These are phyloP conservation scores for Catharus minimus DNA, from an alignment of 2,113 vertebrate species.

Conservation along the genomic window DNA sequence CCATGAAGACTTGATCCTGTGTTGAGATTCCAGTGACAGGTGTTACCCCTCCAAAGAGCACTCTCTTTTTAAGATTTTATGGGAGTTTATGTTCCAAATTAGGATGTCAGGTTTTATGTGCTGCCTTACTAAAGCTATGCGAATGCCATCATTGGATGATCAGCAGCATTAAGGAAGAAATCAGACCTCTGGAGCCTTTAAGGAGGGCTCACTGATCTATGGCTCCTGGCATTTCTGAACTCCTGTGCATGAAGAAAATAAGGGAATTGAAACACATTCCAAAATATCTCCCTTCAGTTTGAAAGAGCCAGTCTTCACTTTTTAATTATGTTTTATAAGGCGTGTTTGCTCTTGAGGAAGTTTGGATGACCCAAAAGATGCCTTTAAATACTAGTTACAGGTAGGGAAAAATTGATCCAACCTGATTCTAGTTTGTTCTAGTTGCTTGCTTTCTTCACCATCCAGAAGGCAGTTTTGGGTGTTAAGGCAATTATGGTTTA, in stretches of 20 bases:
- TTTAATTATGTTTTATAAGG: neutral
- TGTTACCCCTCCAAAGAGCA: rapidly evolving
- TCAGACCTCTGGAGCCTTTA: neutral
- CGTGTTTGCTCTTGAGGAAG: neutral
- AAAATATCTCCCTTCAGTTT: neutral
- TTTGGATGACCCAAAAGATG: neutral
- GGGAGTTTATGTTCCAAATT: neutral
- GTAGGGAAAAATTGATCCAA: neutral
- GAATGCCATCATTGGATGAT: neutral
- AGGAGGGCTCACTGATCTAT: neutral
- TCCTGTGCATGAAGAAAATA: neutral
- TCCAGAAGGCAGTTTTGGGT: neutral
- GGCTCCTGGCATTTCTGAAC: neutral
- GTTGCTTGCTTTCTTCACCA: neutral
- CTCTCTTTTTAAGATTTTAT: neutral
- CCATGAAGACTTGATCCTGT: neutral
- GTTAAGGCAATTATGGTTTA: slow-evolving; percentile 1
- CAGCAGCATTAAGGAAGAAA: neutral
- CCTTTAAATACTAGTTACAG: neutral
- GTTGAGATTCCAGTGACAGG: neutral
- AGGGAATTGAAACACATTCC: neutral
- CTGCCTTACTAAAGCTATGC: neutral
- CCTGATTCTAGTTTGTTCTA: neutral
- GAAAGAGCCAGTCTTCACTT: neutral
- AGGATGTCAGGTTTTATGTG: neutral